Percentiles rank a stretch among this genome's conserved stretches.
These are phyloP conservation scores for Meleagris gallopavo DNA, from an alignment of 2,113 vertebrate species.

Conservation along the genomic window DNA sequence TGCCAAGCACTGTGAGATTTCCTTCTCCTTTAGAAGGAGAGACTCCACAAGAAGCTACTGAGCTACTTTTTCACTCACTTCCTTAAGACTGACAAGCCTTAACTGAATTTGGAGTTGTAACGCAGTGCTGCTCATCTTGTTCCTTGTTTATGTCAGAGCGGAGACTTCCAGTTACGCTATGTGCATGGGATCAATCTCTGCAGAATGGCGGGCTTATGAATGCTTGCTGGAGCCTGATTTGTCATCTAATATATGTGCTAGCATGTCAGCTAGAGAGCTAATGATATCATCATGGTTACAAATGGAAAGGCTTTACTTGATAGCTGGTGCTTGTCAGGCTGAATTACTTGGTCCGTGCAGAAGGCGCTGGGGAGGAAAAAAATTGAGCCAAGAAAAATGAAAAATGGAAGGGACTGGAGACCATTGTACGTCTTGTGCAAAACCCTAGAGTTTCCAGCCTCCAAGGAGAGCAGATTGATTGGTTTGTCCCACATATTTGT, in stretches of 20 bases:
- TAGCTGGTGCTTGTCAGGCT: background rate
- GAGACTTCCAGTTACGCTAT: background rate
- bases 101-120: background rate
- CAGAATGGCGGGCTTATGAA: background rate
- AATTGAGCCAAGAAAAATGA: background rate
- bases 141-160: background rate
- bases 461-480: background rate
- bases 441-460: background rate
- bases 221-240: background rate
- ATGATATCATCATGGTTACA: background rate
- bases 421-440: background rate
- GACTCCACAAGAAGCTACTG: background rate
- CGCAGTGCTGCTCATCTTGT: background rate
- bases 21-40: background rate
- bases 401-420: background rate
- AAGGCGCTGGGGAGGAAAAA: background rate
- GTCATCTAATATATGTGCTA: background rate
- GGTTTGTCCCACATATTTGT: background rate
- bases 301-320: background rate
- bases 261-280: background rate
- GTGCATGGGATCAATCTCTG: background rate
- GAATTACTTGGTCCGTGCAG: background rate
- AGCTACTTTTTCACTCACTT: background rate
- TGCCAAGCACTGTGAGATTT: background rate
- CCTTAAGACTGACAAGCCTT: background rate